Conservation (phyloP, 2,797 vertebrate genomes). For the Anisognathus igniventris region DNA sequence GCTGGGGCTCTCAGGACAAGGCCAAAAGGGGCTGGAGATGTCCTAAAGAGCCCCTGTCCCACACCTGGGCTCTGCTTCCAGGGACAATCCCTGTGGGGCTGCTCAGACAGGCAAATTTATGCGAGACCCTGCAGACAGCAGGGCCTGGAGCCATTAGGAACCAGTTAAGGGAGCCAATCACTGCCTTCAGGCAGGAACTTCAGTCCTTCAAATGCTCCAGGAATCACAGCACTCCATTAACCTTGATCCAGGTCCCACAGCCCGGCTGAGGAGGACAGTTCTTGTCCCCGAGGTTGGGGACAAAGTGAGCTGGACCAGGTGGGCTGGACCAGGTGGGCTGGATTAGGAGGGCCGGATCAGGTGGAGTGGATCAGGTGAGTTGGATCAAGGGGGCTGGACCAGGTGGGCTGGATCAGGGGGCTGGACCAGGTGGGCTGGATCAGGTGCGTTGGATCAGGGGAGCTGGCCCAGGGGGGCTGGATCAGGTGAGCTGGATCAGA, state of each 20-base stretch:
- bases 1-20: background rate
- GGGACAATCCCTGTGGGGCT: background rate
- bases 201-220: background rate
- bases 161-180: background rate
- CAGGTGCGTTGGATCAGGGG: background rate
- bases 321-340: background rate
- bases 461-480: background rate
- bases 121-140: background rate
- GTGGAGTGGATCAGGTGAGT: background rate
- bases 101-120: background rate
- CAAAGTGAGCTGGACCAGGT: background rate
- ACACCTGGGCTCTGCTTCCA: background rate
- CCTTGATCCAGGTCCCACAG: rapidly evolving
- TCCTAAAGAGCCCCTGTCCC: background rate
- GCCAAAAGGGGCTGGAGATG: background rate
- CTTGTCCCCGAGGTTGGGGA: rapidly evolving
- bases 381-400: background rate
- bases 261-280: background rate
- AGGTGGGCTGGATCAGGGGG: background rate
- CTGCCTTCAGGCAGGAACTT: background rate
- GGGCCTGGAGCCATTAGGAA: background rate
- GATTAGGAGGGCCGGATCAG: too few species aligned
- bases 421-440: background rate
- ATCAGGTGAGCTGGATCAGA: too few species aligned
- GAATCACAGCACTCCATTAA: background rate